Base-by-base conservation (phyloP, 2,888 invertebrate genomes). In the Willowsia nigromaculata region DNA sequence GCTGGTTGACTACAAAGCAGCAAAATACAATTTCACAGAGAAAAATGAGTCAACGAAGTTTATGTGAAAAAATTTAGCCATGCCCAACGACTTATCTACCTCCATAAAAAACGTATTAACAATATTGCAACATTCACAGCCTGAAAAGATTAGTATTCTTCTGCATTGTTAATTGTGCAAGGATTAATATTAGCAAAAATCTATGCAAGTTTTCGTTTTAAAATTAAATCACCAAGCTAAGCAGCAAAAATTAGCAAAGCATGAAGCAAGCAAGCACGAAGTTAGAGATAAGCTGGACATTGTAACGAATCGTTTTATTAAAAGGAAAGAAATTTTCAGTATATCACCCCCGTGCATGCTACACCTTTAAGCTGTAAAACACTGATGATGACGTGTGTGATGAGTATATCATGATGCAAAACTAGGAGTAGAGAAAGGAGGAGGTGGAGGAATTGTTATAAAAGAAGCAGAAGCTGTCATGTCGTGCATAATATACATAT, bases 61-160 rank as follows among this genome's bases (percentile, higher is more conserved):
- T 15, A 4, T 62, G 18, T 56, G 15, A 56, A 56, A 18, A 56
- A 53, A 25, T 56, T 9, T 5, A n/a, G n/a, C n/a, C 18, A 56
- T 7, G 56, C 9, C 65, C 25, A 37, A 33, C 30, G 33, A 86
- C 86, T 78, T 74, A 80, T 53, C 86, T 80, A 86, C 86, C 68
- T 86, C 82, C 22, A n/a, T 27, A 47, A 53, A 25, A 84, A 30
- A 47, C 68, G 86, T 86, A 86, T 80, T 65, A 65, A 59, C 80
- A 85, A 37, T 30, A n/a, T 68, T 22, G 78, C 33, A 85, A 85
- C 78, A 62, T 65, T 56, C 15, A 56, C 47, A 80, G 86, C 86
- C 86, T 86, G 86, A 86, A 30, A 65, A 65, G 59, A 65, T 68
- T 22, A 86, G 86, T 86, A 86, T 86, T 86, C 68, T 53, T 30